phyloP scores from a whole-genome alignment of 2,888 invertebrate genomes.

The Embidobia sp. region DNA sequence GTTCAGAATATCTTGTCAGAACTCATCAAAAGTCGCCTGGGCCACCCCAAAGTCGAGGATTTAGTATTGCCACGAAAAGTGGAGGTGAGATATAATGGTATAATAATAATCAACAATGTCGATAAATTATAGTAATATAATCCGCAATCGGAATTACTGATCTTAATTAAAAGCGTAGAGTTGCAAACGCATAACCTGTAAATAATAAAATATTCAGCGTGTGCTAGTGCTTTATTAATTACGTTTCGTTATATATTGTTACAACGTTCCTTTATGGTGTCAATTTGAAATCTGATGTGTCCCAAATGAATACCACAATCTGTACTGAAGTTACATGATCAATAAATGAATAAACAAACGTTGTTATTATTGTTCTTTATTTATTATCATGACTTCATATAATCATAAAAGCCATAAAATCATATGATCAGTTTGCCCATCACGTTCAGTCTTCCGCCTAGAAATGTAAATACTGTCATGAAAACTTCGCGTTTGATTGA shows the following conservation, averaged over 20 bases:
- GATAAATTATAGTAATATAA: not conserved
- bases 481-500: not conserved
- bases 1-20: slow-evolving; percentile 82
- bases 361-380: slow-evolving; percentile 1
- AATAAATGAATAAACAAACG: slow-evolving; percentile 12
- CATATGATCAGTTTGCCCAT: slow-evolving; percentile 1
- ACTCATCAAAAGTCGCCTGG: slow-evolving; percentile 79
- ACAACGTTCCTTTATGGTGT: too few relatives aligned
- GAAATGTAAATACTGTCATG: too few relatives aligned
- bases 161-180: slow-evolving; percentile 9
- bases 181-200: slow-evolving; percentile 1
- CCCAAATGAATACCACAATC: not conserved
- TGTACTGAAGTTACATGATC: slow-evolving; percentile 5
- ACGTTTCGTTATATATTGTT: too few relatives aligned
- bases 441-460: not conserved
- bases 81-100: slow-evolving; percentile 64
- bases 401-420: not conserved
- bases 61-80: slow-evolving; percentile 77
- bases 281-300: not conserved
- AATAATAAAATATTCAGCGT: slow-evolving; percentile 3
- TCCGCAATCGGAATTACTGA: not conserved
- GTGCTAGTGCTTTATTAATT: too few relatives aligned
- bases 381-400: slow-evolving; percentile 4
- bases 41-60: slow-evolving; percentile 74
- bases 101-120: slow-evolving; percentile 24